A percentile compares a stretch with the other conserved stretches of the same genome.
These are phyloP conservation scores for Tretioscincus oriximinensis DNA, from an alignment of 2,113 vertebrate species.

Conservation along the genomic window DNA sequence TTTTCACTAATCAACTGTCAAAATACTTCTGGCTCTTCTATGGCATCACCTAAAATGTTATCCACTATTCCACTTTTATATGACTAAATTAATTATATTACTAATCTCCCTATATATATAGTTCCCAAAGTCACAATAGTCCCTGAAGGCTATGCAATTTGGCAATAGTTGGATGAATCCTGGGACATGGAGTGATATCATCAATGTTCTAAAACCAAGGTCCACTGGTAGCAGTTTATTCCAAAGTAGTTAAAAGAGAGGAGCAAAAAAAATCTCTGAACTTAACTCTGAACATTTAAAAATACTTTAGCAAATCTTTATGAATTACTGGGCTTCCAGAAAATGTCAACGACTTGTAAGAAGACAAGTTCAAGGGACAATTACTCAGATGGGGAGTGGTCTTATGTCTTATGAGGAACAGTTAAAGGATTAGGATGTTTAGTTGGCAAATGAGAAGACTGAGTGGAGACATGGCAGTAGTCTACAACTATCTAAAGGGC, in stretches of 20 bases:
- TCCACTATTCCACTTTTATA: not conserved
- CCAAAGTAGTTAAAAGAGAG: not conserved
- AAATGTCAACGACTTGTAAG: not conserved
- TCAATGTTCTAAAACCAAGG: no score
- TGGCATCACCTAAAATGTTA: not conserved
- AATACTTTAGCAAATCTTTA: not conserved
- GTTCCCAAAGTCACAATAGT: no score
- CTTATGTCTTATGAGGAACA: no score
- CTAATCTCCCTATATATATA: no score
- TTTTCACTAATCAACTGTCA: not conserved
- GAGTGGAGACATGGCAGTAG: no score
- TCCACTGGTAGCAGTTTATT: not conserved
- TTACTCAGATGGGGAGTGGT: no score
- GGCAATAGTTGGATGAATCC: no score
- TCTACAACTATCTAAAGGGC: no score
- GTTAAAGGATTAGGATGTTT: no score
- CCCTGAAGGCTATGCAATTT: no score
- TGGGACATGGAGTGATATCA: no score
- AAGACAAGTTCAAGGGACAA: not conserved
- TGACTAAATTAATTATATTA: not conserved
- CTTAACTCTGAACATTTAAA: conserved; percentile 2
- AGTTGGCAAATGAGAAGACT: no score
- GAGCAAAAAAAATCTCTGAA: not conserved
- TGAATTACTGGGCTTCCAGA: conserved; percentile 1
- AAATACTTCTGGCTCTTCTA: not conserved